A percentile compares a stretch with the other conserved stretches of the same genome.
phyloP scores from a whole-genome alignment of 1,140 invertebrate species.

The Zaprionus nigranus region DNA sequence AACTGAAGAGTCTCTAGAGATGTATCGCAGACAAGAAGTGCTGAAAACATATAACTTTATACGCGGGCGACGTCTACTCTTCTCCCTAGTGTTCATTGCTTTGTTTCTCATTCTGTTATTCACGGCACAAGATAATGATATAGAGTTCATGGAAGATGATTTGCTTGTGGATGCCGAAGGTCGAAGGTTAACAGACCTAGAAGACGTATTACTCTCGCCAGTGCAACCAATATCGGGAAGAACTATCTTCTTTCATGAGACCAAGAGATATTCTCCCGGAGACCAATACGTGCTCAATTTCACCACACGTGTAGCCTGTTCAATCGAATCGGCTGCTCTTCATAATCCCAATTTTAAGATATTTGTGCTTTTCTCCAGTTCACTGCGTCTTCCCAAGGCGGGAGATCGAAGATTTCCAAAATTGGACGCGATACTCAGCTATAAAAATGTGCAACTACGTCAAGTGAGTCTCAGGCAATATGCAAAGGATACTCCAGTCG shows the following conservation, averaged over 20 bases:
- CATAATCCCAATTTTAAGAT: slow-evolving; percentile 87
- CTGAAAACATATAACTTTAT: background rate
- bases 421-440: slow-evolving; percentile 84
- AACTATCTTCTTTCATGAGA: background rate
- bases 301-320: slow-evolving; percentile 87
- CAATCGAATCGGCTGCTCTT: slow-evolving; percentile 88
- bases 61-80: background rate
- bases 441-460: slow-evolving; percentile 87
- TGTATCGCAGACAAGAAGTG: background rate
- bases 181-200: background rate
- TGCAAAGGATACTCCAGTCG: slow-evolving; percentile 86
- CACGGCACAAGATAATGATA: background rate
- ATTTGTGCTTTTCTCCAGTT: slow-evolving; percentile 86
- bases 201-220: background rate
- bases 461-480: slow-evolving; percentile 87
- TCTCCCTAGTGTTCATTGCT: background rate
- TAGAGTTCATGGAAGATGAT: background rate
- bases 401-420: background rate
- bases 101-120: background rate
- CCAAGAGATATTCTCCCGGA: background rate
- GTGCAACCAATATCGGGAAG: background rate
- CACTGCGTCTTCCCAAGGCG: slow-evolving; percentile 58
- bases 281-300: slow-evolving; percentile 50
- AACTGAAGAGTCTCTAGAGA: background rate
- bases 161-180: background rate